A percentile compares a stretch with the other conserved stretches of the same genome.
Conservation (phyloP, 2,888 invertebrate species). For the Andrena camellia region DNA sequence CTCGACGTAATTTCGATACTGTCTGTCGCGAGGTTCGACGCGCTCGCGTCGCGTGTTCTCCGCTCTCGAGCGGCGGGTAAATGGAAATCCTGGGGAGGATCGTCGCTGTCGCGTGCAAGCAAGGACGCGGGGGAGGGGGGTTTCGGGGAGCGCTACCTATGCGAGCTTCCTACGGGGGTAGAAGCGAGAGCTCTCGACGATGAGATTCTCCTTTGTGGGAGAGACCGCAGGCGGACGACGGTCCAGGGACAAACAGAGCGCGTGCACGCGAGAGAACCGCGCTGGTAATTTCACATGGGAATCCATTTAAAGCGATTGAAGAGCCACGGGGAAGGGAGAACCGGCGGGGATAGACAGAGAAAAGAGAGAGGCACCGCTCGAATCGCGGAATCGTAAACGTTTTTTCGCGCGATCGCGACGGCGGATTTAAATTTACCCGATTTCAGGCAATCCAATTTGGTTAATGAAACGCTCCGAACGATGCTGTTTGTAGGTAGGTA, state of each 20-base stretch:
- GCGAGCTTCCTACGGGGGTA: slow-evolving; percentile 1
- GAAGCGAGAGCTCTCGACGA: slow-evolving; percentile 3
- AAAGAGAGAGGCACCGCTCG: slow-evolving; percentile 48
- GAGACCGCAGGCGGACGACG: neutral
- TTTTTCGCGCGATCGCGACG: slow-evolving; percentile 72
- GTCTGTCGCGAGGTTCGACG: neutral
- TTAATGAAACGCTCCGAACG: slow-evolving; percentile 71
- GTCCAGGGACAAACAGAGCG: slow-evolving; percentile 47
- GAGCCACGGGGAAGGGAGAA: neutral
- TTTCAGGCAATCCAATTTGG: slow-evolving; percentile 74
- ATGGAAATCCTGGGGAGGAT: slow-evolving; percentile 13
- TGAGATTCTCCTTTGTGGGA: slow-evolving; percentile 1
- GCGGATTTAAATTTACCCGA: slow-evolving; percentile 79
- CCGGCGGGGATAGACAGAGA: slow-evolving; percentile 1
- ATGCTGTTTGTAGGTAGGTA: slow-evolving; percentile 60
- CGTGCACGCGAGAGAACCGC: slow-evolving; percentile 40
- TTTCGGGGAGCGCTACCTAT: slow-evolving; percentile 1
- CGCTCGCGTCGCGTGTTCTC: neutral
- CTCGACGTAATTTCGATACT: slow-evolving; percentile 41
- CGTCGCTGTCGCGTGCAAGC: slow-evolving; percentile 8
- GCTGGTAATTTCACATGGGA: slow-evolving; percentile 64
- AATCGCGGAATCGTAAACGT: slow-evolving; percentile 59
- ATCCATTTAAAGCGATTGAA: slow-evolving; percentile 60
- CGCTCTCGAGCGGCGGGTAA: slow-evolving; percentile 7
- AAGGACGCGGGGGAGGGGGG: neutral